Evolutionary conservation across 2,113 vertebrate genomes (phyloP).

Genomic region (Protobothrops mucrosquamatus): DNA sequence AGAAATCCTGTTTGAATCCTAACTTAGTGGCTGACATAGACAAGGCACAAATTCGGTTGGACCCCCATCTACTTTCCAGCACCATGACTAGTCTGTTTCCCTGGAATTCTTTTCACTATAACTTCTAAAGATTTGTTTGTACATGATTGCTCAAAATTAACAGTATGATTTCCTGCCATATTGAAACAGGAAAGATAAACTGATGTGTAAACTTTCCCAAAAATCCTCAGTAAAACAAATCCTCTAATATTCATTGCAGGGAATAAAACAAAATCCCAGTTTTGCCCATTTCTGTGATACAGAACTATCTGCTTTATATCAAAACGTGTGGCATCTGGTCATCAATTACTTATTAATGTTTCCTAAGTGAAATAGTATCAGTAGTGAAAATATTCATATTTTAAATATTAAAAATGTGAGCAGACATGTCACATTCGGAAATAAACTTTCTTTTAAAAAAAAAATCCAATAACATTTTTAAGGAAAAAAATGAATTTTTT

Average conservation of each 20-base stretch:
- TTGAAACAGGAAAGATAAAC: not conserved
- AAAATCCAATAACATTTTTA: not conserved
- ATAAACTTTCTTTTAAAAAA: not conserved
- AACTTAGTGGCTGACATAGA: not conserved
- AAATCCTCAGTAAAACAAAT: not conserved
- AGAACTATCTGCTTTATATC: not conserved
- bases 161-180: not conserved
- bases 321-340: not conserved
- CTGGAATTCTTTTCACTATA: not conserved
- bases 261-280: not conserved
- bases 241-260: not conserved
- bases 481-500: not conserved
- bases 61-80: not conserved
- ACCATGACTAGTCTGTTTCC: not conserved
- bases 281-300: not conserved
- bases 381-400: not conserved
- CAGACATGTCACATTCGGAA: not conserved
- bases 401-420: not conserved
- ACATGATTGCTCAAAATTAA: not conserved
- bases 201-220: not conserved
- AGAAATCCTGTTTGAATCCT: not conserved
- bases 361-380: not conserved
- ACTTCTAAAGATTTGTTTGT: not conserved
- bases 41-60: not conserved
- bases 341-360: not conserved